These are phyloP conservation scores for Mythimna pallens DNA, from an alignment of 2,888 invertebrate genomes.

Conservation along the genomic window DNA sequence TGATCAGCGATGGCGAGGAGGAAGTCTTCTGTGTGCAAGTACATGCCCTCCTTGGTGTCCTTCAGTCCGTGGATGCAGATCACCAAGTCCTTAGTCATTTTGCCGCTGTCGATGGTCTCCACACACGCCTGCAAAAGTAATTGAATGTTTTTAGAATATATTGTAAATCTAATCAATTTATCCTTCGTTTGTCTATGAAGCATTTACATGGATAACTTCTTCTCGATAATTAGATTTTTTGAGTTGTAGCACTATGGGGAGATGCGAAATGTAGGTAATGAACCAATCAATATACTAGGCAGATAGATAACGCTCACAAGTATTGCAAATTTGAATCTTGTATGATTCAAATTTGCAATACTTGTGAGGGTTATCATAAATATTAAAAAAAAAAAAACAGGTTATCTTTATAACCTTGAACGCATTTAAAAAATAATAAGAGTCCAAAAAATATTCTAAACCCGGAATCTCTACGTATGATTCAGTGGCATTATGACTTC, in stretches of 20 bases:
- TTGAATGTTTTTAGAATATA: constrained; percentile 5
- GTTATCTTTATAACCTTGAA: neutral
- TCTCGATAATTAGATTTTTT: neutral
- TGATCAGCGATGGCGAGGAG: constrained; percentile 95
- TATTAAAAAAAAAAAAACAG: neutral
- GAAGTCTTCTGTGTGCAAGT: constrained; percentile 96
- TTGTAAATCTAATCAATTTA: neutral
- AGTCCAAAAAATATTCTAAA: neutral
- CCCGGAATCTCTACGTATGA: neutral
- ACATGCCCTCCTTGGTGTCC: constrained; percentile 95
- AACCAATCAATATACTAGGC: neutral
- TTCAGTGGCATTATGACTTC: neutral
- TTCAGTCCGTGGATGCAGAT: constrained; percentile 96
- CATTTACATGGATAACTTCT: neutral
- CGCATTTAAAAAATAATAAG: neutral
- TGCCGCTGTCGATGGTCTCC: constrained; percentile 95
- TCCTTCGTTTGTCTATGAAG: neutral
- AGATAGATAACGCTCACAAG: neutral
- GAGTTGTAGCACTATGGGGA: neutral
- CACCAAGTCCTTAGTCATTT: constrained; percentile 97
- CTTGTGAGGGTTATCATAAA: too few species aligned
- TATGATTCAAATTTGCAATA: too few species aligned
- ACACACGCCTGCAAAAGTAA: constrained; percentile 92
- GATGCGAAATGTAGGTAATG: too few species aligned
- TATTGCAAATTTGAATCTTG: neutral